phyloP scores from a whole-genome alignment of 2,797 vertebrate genomes.

The Gymnothorax reevesii region DNA sequence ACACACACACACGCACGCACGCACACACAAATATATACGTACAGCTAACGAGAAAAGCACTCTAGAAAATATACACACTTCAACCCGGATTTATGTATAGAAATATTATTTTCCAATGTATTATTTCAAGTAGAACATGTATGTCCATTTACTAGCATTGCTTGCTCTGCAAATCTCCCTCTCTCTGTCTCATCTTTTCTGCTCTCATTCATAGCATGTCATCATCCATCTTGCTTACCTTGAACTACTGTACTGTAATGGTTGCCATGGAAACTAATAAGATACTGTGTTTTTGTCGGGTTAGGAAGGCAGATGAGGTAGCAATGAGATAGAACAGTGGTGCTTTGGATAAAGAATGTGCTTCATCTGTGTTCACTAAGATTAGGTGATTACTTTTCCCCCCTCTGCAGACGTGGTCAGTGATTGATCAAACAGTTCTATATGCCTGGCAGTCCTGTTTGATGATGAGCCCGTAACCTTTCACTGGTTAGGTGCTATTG shows the following conservation, averaged over 20 bases:
- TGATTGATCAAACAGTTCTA: not conserved
- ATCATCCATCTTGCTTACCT: conserved; percentile 15
- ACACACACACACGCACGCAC: no score
- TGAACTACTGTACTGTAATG: conserved; percentile 29
- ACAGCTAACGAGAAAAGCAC: not conserved
- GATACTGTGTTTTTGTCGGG: not conserved
- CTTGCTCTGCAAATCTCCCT: not conserved
- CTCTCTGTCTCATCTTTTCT: not conserved
- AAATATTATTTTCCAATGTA: not conserved
- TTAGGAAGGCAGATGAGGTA: conserved; percentile 15
- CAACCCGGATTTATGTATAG: not conserved
- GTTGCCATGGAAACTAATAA: conserved; percentile 34
- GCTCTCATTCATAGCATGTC: conserved; percentile 15
- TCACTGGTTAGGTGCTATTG: not conserved
- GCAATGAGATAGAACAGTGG: not conserved
- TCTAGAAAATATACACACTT: not conserved
- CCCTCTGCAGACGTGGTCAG: not conserved
- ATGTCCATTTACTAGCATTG: not conserved
- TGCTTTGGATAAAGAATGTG: not conserved
- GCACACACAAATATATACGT: no score
- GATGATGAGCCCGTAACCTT: not conserved
- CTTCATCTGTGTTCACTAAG: not conserved
- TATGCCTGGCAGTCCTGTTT: not conserved
- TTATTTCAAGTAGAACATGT: not conserved
- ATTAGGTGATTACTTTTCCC: not conserved